Base-by-base conservation (phyloP, 2,888 invertebrate genomes). In the Nomada lathburiana region DNA sequence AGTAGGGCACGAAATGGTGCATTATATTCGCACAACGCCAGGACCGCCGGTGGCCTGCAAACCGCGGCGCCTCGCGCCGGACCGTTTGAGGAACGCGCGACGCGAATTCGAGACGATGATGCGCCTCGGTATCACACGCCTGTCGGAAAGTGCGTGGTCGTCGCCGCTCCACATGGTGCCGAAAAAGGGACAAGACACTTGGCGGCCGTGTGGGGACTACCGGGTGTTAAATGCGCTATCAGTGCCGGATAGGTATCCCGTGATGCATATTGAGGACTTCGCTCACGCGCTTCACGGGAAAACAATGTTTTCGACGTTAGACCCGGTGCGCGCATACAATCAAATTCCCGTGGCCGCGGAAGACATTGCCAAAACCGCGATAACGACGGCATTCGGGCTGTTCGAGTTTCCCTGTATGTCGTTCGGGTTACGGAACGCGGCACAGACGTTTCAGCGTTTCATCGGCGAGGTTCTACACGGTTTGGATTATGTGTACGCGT, bases 331-430 rank as follows among this genome's bases (percentile, higher is more conserved):
- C 13, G 47, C 50, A 2, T 50, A 52, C 29, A 20, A 65, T 20
- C 52, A 50, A n/a, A 29, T 65, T 7, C 65, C 65, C 29, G 68
- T 57, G 42, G 57, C 42, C 4, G 11, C 53, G 23, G 68, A 68
- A 18, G 68, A 68, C 42, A 20, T 68, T 29, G 20, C 29, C 20
- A 68, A 68, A 44, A 68, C 68, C 7, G 68, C 68, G 16, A 44
- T 68, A 29, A 29, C 29, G 29, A 29, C 29, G 4, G 5, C 29
- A 7, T 29, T 29, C 7, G 29, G 29, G 29, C 29, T 29, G 5
- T 29, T 29, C 29, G 29, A 29, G 7, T 29, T 29, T 7, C 29
- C 29, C 5, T 29, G 29, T 7, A 29, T 29, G 29, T 29, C 29
- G 29, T 29, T 29, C 7, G 29, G 29, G 29, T 29, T 29, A 0